Evolutionary conservation across 64 coral and sea anemone genomes (phyloP), one percentile per base, ranked within the genome.

Genomic region (Trachythela sp.): DNA sequence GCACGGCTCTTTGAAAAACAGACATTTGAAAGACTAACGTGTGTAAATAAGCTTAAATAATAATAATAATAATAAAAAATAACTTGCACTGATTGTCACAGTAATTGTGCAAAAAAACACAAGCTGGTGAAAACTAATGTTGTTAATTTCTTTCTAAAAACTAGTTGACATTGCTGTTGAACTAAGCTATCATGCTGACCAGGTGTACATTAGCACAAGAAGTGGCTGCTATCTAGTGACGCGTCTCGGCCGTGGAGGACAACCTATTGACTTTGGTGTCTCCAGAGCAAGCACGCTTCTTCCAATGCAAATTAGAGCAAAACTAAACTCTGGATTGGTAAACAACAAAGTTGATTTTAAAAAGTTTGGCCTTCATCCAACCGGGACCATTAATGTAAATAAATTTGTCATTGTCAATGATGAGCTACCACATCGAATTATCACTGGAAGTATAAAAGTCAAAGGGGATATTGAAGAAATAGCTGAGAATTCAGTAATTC

Each of bases 91-190:
- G n/a, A n/a, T n/a, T n/a, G n/a, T n/a, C n/a, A n/a, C n/a, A n/a
- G n/a, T n/a, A n/a, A n/a, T n/a, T n/a, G n/a, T n/a, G n/a, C n/a
- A n/a, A n/a, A n/a, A n/a, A n/a, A n/a, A n/a, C n/a, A n/a, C n/a
- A n/a, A n/a, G n/a, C n/a, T n/a, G 56, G 20, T 8, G 26, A 27
- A 64, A 24, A 85, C 10, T 85, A 58, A 31, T 35, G 30, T 70
- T 10, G n/a, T 64, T 4, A 2, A 80, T 58, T 17, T 48, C 22
- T 17, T 85, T 40, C 35, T 67, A 20, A 52, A 4, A 35, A 87
- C 83, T 39, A 95, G 94, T 84, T 10, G 94, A 95, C 40, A 88
- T 95, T 48, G 91, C 88, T 17, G 92, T 88, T 91, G 94, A 95
- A 67, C 80, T 95, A 22, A 95, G 94, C 84, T 84, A 68, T 17